Conservation (phyloP, 1,140 invertebrate genomes). For the Nebria ingens region DNA sequence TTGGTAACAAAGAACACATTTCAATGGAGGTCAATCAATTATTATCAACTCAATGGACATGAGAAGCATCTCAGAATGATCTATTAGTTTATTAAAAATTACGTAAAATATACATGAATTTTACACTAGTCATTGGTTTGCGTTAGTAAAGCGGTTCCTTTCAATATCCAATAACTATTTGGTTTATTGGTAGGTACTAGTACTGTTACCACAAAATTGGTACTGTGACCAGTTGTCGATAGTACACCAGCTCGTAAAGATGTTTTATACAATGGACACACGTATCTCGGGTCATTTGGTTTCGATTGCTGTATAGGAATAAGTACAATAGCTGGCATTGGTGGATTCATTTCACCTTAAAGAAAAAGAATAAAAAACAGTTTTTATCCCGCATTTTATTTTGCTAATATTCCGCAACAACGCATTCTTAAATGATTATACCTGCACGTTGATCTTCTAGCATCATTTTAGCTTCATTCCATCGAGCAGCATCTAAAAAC, state of each 20-base stretch:
- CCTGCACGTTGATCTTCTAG: constrained; percentile 63
- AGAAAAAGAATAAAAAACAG: constrained; percentile 31
- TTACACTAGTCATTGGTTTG: constrained; percentile 56
- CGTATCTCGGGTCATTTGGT: constrained; percentile 53
- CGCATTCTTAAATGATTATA: constrained; percentile 25
- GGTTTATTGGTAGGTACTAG: constrained; percentile 50
- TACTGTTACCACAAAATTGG: constrained; percentile 78
- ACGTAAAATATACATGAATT: no score
- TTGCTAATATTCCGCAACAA: constrained; percentile 23
- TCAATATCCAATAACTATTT: constrained; percentile 73
- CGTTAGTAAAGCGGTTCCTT: constrained; percentile 72
- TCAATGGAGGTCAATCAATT: no score
- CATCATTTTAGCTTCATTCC: constrained; percentile 52
- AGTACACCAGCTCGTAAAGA: constrained; percentile 69
- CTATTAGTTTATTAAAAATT: not conserved
- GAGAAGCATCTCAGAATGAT: not conserved
- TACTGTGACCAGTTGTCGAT: constrained; percentile 81
- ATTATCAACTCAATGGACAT: not conserved
- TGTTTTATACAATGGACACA: constrained; percentile 76
- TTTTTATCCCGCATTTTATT: constrained; percentile 22
- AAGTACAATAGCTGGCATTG: constrained; percentile 65
- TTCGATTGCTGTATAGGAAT: constrained; percentile 51
- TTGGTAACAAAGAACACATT: no score
- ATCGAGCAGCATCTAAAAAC: constrained; percentile 76
- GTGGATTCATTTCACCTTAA: constrained; percentile 62